Base-by-base conservation (phyloP, 2,113 vertebrate genomes). In the Caranx melampygus region DNA sequence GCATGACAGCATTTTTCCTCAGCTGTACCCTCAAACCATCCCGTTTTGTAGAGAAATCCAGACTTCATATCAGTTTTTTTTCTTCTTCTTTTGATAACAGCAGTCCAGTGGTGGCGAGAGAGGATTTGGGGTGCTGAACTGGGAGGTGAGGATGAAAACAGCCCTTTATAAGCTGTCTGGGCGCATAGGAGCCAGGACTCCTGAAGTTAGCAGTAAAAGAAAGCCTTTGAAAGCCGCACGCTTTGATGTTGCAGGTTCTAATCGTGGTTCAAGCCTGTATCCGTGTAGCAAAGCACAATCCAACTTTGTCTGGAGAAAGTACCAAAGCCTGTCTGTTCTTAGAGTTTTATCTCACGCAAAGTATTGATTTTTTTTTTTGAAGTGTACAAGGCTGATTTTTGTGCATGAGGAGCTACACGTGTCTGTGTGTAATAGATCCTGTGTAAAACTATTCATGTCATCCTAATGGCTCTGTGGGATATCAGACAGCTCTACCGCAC, bases 141-240 rank as follows among this genome's bases (percentile, higher is more conserved):
- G 90, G 84, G 91, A 94, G 93, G 89, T 94, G 94, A 95, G 94
- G 95, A 96, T 94, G 84, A 96, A 97, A 96, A 95, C 94, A 96
- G 92, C 83, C 93, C 93, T 95, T 95, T 95, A 95, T 93, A 96
- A 95, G 93, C 93, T 95, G 95, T 96, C 96, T 96, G 95, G 94
- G 91, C 91, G 35, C 78, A 90, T 63, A 95, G 87, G 91, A 91
- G 94, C 33, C 75, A 94, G 93, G 93, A 92, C 92, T 94, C 93
- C 93, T 94, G 88, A 95, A 94, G 92, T 92, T 94, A 91, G 83
- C 94, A 93, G 93, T 95, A 96, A 96, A 95, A 96, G 81, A 93
- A 91, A 93, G 89, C 92, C 94, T 96, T 93, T 92, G 95, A 96
- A 96, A 91, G 82, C 75, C 51, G 15, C 31, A 2, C 7, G 80